Conservation (phyloP, 2,888 invertebrate genomes). For the Lithophane ornitopus region DNA sequence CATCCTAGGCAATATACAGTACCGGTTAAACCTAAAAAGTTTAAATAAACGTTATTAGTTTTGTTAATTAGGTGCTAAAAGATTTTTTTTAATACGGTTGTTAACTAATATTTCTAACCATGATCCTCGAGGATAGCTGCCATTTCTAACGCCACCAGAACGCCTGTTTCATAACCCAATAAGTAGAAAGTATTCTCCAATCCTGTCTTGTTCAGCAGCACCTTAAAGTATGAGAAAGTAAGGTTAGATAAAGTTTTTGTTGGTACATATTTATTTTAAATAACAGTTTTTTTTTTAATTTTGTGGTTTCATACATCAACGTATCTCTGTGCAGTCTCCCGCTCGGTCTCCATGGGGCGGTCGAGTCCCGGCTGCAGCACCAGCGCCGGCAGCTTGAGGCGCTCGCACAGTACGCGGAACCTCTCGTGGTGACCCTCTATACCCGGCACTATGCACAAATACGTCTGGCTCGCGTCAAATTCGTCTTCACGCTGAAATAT, state of each 20-base stretch:
- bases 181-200: slow-evolving; percentile 74
- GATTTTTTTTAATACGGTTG: background rate
- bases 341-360: slow-evolving; percentile 68
- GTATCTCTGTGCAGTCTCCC: slow-evolving; percentile 72
- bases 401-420: slow-evolving; percentile 71
- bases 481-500: slow-evolving; percentile 74
- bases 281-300: background rate
- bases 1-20: too few relatives aligned
- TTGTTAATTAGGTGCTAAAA: too few relatives aligned
- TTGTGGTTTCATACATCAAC: slow-evolving; percentile 65
- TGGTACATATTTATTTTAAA: background rate
- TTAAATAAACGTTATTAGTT: too few relatives aligned
- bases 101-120: slow-evolving; percentile 65
- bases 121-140: slow-evolving; percentile 77
- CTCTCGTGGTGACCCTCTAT: slow-evolving; percentile 74
- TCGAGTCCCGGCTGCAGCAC: slow-evolving; percentile 70
- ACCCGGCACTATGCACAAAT: slow-evolving; percentile 75
- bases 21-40: too few relatives aligned
- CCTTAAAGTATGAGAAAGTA: slow-evolving; percentile 30
- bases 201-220: slow-evolving; percentile 50
- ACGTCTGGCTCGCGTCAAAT: slow-evolving; percentile 68
- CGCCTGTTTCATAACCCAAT: slow-evolving; percentile 79
- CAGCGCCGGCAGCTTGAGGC: slow-evolving; percentile 71
- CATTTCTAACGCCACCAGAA: slow-evolving; percentile 75
- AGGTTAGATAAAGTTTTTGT: background rate